A percentile compares a stretch with the other conserved stretches of the same genome.
Conservation (phyloP, 2,113 vertebrate species). For the Marcusenius ussheri region DNA sequence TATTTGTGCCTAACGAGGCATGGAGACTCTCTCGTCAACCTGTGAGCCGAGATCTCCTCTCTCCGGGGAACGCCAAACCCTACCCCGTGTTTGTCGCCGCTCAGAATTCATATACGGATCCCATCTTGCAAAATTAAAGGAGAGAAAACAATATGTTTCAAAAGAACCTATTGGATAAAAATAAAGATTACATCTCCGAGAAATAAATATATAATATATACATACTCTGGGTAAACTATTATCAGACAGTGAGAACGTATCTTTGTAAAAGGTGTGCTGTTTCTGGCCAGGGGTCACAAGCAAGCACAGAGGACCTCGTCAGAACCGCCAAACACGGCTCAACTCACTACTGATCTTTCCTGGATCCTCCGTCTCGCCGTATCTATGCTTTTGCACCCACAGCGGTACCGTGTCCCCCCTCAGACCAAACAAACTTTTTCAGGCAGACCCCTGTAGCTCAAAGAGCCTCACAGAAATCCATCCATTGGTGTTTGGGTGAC, state of each 20-base stretch:
- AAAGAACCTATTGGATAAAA: constrained; percentile 24
- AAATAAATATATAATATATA: constrained; percentile 43
- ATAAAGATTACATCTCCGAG: constrained; percentile 35
- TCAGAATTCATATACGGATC: not conserved
- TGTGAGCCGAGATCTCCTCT: not conserved
- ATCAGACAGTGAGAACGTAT: constrained; percentile 27
- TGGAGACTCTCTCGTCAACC: not conserved
- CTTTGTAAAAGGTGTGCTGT: constrained; percentile 32
- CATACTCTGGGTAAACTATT: constrained; percentile 36
- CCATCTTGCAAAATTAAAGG: not conserved
- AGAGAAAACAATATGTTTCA: not conserved
- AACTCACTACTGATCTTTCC: not conserved
- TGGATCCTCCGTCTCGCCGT: not conserved
- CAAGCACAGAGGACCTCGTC: not conserved
- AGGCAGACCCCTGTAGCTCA: not conserved
- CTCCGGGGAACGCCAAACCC: not conserved
- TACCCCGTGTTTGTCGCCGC: not conserved
- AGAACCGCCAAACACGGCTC: not conserved
- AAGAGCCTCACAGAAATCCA: not conserved
- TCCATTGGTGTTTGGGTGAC: not conserved
- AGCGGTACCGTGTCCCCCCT: no score
- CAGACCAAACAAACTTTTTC: constrained; percentile 25
- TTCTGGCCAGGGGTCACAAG: not conserved
- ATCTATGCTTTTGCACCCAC: not conserved
- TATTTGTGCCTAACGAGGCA: not conserved